A percentile compares a stretch with the other conserved stretches of the same genome.
Conservation (phyloP, 2,113 vertebrate species). For the Takifugu flavidus region DNA sequence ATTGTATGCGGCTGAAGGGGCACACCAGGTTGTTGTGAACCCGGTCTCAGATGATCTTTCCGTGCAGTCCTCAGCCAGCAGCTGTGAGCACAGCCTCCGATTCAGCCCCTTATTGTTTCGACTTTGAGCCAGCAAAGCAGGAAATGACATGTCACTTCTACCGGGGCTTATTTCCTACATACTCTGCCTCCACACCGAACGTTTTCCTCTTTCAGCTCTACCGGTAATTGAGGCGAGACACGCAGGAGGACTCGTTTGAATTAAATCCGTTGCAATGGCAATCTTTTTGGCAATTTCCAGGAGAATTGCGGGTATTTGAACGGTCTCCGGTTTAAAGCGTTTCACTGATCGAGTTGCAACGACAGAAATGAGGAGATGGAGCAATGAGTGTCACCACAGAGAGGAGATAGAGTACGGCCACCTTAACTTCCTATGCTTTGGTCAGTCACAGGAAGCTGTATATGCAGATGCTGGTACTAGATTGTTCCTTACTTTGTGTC, state of each 20-base stretch:
- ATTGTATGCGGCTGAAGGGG: conserved; percentile 63
- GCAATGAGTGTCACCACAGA: not conserved
- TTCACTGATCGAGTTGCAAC: too few species aligned
- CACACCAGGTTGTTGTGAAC: conserved; percentile 61
- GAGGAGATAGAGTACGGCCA: not conserved
- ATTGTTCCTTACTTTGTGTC: conserved; percentile 20
- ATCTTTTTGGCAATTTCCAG: too few species aligned
- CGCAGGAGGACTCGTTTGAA: not conserved
- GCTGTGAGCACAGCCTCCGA: conserved; percentile 33
- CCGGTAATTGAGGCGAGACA: conserved; percentile 18
- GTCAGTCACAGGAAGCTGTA: conserved; percentile 27
- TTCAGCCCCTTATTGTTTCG: conserved; percentile 26
- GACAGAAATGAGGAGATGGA: not conserved
- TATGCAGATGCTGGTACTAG: not conserved
- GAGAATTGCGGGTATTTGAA: too few species aligned
- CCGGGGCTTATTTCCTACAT: conserved; percentile 75
- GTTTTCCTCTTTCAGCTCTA: conserved; percentile 68
- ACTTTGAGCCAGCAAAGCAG: conserved; percentile 66
- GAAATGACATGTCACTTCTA: conserved; percentile 83
- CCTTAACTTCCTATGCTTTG: not conserved
- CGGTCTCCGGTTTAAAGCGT: too few species aligned
- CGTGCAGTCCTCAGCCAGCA: conserved; percentile 20
- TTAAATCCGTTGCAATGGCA: too few species aligned
- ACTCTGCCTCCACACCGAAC: conserved; percentile 28
- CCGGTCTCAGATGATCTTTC: conserved; percentile 51